Evolutionary conservation across 2,888 invertebrate genomes (phyloP).

Genomic region (Dermolepida albohirtum): DNA sequence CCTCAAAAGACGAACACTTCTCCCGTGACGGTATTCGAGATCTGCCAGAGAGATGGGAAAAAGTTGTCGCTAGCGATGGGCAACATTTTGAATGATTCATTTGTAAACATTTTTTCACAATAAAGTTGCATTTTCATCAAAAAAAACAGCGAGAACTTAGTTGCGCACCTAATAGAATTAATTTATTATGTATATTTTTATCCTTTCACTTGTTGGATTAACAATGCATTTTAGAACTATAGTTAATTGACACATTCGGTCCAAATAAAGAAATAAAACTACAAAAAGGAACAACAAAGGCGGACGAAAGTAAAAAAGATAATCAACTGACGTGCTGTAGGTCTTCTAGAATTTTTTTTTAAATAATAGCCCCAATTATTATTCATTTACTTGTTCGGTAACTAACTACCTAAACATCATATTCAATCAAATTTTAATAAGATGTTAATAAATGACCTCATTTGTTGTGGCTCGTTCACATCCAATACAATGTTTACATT

Average conservation of each 20-base stretch:
- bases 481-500: too few species aligned
- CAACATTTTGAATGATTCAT: too few species aligned
- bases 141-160: too few species aligned
- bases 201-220: background rate
- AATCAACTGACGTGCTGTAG: slow-evolving; percentile 41
- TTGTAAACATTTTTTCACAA: too few species aligned
- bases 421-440: slow-evolving; percentile 45
- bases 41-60: too few species aligned
- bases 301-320: background rate
- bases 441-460: slow-evolving; percentile 47
- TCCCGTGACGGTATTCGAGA: too few species aligned
- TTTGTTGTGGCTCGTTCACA: slow-evolving; percentile 36
- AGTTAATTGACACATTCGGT: slow-evolving; percentile 25
- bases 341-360: slow-evolving; percentile 40
- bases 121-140: too few species aligned
- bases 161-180: too few species aligned
- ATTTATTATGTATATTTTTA: background rate
- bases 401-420: slow-evolving; percentile 43
- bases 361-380: slow-evolving; percentile 46
- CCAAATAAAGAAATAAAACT: background rate
- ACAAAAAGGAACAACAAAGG: background rate
- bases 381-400: slow-evolving; percentile 42
- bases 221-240: slow-evolving; percentile 25
- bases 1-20: too few species aligned
- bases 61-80: too few species aligned